A percentile compares a stretch with the other conserved stretches of the same genome.
phyloP scores from a whole-genome alignment of 2,888 invertebrate species.

The Erebia ligea region DNA sequence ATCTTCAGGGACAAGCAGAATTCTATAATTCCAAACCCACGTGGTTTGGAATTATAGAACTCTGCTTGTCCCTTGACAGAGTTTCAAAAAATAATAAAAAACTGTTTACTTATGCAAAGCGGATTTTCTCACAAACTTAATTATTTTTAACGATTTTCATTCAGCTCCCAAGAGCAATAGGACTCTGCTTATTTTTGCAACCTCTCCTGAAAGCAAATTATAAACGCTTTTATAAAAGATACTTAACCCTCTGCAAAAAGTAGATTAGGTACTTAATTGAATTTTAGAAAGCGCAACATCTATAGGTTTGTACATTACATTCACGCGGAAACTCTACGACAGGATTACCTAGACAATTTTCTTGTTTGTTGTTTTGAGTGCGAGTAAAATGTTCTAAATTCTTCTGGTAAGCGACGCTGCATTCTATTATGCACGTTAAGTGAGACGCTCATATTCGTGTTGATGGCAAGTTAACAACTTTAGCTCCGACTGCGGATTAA shows the following conservation, averaged over 20 bases:
- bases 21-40: background rate
- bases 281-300: constrained; percentile 3
- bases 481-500: too few species aligned
- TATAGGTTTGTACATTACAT: background rate
- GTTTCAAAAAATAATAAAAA: constrained; percentile 2
- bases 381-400: background rate
- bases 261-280: constrained; percentile 10
- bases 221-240: constrained; percentile 17
- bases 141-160: constrained; percentile 21
- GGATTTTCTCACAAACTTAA: constrained; percentile 19
- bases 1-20: background rate
- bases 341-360: too few species aligned
- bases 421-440: background rate
- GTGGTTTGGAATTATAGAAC: too few species aligned
- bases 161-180: constrained; percentile 13
- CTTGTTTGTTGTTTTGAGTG: background rate
- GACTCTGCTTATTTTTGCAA: constrained; percentile 16
- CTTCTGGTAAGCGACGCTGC: background rate
- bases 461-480: too few species aligned
- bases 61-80: too few species aligned
- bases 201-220: constrained; percentile 19
- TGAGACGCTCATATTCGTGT: too few species aligned
- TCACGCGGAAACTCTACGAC: background rate
- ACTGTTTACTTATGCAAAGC: constrained; percentile 12
- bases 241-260: constrained; percentile 12